Percentiles rank a stretch among this genome's conserved stretches.
These are phyloP conservation scores for Cynodonichthys magdalenae DNA, from an alignment of 2,797 vertebrate genomes.

Conservation along the genomic window DNA sequence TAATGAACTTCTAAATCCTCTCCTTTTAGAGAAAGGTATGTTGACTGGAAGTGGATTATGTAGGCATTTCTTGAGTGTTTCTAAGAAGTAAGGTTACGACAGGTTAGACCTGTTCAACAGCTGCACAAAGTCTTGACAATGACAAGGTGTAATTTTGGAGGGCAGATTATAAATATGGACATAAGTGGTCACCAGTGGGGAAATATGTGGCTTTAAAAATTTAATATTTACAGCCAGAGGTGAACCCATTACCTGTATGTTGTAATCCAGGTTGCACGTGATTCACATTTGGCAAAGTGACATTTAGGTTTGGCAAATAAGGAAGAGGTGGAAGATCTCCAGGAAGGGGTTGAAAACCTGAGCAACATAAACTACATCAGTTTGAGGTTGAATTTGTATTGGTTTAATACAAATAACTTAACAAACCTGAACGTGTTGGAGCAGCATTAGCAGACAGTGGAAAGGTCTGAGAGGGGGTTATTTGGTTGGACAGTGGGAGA, in stretches of 20 bases:
- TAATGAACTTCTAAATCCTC: background rate
- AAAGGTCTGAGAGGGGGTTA: conserved; percentile 74
- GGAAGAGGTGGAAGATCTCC: conserved; percentile 84
- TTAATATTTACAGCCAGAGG: background rate
- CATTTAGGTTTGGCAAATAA: conserved; percentile 81
- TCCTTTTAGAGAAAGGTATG: background rate
- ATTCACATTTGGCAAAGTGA: conserved; percentile 82
- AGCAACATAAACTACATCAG: background rate
- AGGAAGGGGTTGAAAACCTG: conserved; percentile 87
- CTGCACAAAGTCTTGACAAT: background rate
- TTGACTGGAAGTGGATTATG: background rate
- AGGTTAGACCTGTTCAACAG: background rate
- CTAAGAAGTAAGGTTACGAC: background rate
- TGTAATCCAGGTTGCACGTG: conserved; percentile 71
- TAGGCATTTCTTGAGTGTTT: background rate
- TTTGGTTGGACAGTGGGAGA: conserved; percentile 82
- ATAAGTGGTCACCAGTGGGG: too few relatives aligned
- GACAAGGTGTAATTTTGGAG: too few relatives aligned
- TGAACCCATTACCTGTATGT: conserved; percentile 80
- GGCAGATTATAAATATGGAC: too few relatives aligned
- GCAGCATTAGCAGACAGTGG: conserved; percentile 80
- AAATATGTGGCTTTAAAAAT: too few relatives aligned
- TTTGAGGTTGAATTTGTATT: background rate
- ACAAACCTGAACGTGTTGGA: conserved; percentile 83
- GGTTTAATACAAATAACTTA: background rate